Base-by-base conservation (phyloP, 2,797 vertebrate species). In the Vireo griseus region DNA sequence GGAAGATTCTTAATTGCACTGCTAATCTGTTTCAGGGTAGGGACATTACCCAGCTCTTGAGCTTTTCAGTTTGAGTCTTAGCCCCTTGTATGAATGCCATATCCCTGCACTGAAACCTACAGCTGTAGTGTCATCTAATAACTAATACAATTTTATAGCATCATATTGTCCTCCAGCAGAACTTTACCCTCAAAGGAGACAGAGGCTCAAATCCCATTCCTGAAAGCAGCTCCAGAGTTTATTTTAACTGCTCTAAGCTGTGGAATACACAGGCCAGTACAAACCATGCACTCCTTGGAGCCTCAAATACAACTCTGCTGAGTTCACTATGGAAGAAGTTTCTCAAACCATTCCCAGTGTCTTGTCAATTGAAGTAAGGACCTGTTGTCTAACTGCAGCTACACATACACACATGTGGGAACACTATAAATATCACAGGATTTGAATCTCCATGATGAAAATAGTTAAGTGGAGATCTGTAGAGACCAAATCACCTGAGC, bases 111-210 rank as follows among this genome's bases (percentile, higher is more conserved):
- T 69, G 66, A 75, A 69, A 84, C 16, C 18, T 47, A 44, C 62
- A 81, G 39, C 71, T 93, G 73, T 28, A 62, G 29, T 21, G 44
- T 90, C 83, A 84, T 69, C 52, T 79, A 73, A 86, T 65, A 93
- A 86, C 39, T 61, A 72, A 54, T 6, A 65, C 39, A 22, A 13
- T 82, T 79, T 82, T 85, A 78, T 28, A 75, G 44, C 40, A 66
- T 16, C 13, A 4, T 50, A 35, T 48, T 69, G 44, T 91, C 47
- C 37, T 91, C 47, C 40, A 67, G 31, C 44, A 63, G 66, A 84
- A 55, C 22, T 55, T 12, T 2, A 0, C 28, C 11, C 62, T 54
- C 48, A 19, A 14, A 92, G 16, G 47, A 81, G 39, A 6, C 39
- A 42, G 3, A 78, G 31, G 59, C 63, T 85, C 31, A 82, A 91